Base-by-base conservation (phyloP, 2,113 vertebrate species). In the Erpornis zantholeuca region DNA sequence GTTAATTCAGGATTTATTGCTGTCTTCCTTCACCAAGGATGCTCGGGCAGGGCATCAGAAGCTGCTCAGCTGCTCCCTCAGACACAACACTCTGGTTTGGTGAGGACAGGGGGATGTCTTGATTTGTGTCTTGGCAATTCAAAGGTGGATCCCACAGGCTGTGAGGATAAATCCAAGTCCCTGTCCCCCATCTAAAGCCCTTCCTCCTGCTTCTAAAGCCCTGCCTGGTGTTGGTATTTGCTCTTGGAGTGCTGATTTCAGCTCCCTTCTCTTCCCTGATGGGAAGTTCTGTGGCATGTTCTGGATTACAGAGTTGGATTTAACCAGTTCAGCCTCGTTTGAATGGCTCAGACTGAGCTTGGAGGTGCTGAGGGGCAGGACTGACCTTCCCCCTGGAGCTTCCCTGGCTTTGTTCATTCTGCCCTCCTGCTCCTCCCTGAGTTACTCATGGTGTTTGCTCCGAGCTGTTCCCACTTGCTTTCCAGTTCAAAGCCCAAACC, bases 291-390 rank as follows among this genome's bases (percentile, higher is more conserved):
- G 18, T 31, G 53, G 28, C 4, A 0, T 57, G 31, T 70, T 72
- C 42, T 50, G 71, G 59, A 17, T 86, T 19, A 36, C 36, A 11
- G 53, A 20, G 40, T 36, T 90, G 83, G 31, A 7, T 76, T 72
- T 86, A 27, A 57, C n/a, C 0, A 3, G 33, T 56, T 83, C 56
- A 47, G 57, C 72, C 29, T 63, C 6, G 0, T 50, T 75, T 40
- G 47, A 50, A 3, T 3, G 1, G 0, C 20, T 54, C 25, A 29
- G 63, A 8, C 24, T 7, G 71, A 38, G 49, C 0, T 0, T 28
- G 76, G n/a, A 57, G 52, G 22, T 66, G 73, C 85, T 47, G 87
- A 38, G 60, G 12, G 9, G 14, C 82, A 50, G 76, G 50, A 50
- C 60, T 13, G 25, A 10, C 45, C 72, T 71, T 75, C 56, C 56